phyloP scores from a whole-genome alignment of 2,113 vertebrate genomes.

The Neogobius melanostomus region DNA sequence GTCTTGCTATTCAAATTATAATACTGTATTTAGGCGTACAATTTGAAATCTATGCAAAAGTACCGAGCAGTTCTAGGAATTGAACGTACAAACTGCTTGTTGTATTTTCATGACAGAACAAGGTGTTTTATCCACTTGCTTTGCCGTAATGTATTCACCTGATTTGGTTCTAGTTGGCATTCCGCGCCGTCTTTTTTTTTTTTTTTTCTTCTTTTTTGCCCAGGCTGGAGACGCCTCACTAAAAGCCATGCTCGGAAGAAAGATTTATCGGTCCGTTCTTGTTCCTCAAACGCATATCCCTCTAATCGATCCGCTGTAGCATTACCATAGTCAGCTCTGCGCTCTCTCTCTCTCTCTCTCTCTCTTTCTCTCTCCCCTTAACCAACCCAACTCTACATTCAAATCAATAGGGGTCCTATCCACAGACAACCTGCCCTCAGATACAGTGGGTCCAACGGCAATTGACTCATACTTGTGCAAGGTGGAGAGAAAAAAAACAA shows the following conservation, averaged over 20 bases:
- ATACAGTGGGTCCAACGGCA: conserved; percentile 43
- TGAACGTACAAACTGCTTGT: too few species aligned
- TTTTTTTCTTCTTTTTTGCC: not conserved
- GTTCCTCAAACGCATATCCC: conserved; percentile 58
- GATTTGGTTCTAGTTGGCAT: too few species aligned
- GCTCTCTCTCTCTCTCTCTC: conserved; percentile 24
- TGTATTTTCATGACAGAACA: too few species aligned
- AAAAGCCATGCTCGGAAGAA: conserved; percentile 27
- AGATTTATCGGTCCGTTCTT: conserved; percentile 57
- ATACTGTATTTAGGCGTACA: too few species aligned
- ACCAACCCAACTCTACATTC: conserved; percentile 18
- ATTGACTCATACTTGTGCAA: conserved; percentile 33
- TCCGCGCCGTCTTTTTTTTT: too few species aligned
- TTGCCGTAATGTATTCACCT: too few species aligned
- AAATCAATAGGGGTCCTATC: conserved; percentile 59
- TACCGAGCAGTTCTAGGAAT: too few species aligned
- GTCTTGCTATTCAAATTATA: too few species aligned
- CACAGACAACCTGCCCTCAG: conserved; percentile 21
- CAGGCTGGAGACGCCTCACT: conserved; percentile 39
- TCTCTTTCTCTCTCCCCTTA: conserved; percentile 19
- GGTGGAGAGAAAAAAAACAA: conserved; percentile 2
- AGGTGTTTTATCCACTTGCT: too few species aligned
- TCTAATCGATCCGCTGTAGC: conserved; percentile 62
- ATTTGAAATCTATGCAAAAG: too few species aligned
- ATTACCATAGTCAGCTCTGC: conserved; percentile 62